phyloP scores from a whole-genome alignment of 2,113 vertebrate genomes.

The Craseonycteris thonglongyai region DNA sequence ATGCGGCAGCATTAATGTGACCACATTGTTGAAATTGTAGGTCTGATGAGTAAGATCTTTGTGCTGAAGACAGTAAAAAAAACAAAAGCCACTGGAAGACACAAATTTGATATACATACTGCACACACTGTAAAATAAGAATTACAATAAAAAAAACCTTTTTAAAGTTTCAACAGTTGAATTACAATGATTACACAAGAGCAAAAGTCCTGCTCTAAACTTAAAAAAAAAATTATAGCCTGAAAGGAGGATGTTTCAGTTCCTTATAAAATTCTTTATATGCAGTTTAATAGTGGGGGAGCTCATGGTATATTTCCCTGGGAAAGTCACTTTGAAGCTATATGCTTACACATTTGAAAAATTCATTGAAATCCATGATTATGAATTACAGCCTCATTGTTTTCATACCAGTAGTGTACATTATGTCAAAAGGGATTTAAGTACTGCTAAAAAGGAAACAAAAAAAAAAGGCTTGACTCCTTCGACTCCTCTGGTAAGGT shows the following conservation, averaged over 20 bases:
- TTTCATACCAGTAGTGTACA: constrained; percentile 30
- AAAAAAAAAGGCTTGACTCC: not conserved
- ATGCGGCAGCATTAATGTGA: not conserved
- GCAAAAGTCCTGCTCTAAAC: constrained; percentile 20
- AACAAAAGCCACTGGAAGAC: constrained; percentile 25
- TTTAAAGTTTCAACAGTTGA: constrained; percentile 54
- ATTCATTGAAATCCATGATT: constrained; percentile 37
- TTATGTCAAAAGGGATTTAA: constrained; percentile 49
- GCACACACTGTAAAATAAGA: constrained; percentile 9
- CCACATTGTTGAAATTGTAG: not conserved
- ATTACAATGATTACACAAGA: constrained; percentile 51
- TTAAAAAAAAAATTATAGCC: constrained; percentile 54
- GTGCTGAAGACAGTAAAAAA: not conserved
- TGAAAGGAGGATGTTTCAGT: constrained; percentile 43
- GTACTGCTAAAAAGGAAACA: not conserved
- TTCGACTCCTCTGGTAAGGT: constrained; percentile 12
- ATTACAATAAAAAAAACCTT: constrained; percentile 8
- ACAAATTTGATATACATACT: not conserved
- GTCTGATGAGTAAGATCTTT: not conserved
- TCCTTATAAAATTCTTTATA: constrained; percentile 66
- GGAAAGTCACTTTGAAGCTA: constrained; percentile 50
- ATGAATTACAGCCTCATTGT: constrained; percentile 33
- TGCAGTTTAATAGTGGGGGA: constrained; percentile 30
- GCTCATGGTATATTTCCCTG: constrained; percentile 12
- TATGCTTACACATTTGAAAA: constrained; percentile 45